phyloP scores from a whole-genome alignment of 2,888 invertebrate genomes.

The Drosophila percnosoma region DNA sequence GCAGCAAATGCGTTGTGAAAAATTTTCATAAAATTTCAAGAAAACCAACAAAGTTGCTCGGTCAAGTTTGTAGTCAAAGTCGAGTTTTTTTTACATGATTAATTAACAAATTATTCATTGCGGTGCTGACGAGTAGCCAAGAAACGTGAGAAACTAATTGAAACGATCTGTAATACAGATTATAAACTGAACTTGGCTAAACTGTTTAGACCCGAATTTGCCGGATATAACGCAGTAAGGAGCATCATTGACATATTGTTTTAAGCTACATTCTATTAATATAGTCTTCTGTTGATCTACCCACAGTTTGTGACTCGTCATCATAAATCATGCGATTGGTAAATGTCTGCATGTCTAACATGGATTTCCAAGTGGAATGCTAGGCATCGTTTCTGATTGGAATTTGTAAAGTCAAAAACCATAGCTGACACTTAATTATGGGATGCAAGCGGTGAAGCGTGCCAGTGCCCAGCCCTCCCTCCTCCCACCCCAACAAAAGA shows the following conservation, averaged over 20 bases:
- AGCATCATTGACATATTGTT: not conserved
- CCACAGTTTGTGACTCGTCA: slow-evolving; percentile 38
- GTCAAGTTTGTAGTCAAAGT: slow-evolving; percentile 44
- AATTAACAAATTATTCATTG: slow-evolving; percentile 82
- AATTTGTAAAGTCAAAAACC: slow-evolving; percentile 78
- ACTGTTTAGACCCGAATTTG: not conserved
- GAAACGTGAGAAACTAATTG: slow-evolving; percentile 65
- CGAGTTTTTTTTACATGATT: slow-evolving; percentile 67
- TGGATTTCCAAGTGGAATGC: slow-evolving; percentile 43
- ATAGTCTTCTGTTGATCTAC: slow-evolving; percentile 11
- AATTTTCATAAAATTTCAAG: slow-evolving; percentile 51
- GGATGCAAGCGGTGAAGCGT: slow-evolving; percentile 68
- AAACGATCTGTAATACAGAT: slow-evolving; percentile 1
- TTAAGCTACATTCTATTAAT: slow-evolving; percentile 22
- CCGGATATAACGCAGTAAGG: not conserved
- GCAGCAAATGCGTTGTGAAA: slow-evolving; percentile 60
- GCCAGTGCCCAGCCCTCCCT: slow-evolving; percentile 29
- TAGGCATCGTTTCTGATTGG: slow-evolving; percentile 62
- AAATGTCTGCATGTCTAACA: slow-evolving; percentile 32
- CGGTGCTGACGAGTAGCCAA: slow-evolving; percentile 16
- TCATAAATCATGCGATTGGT: slow-evolving; percentile 63
- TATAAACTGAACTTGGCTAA: not conserved
- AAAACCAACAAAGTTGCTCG: slow-evolving; percentile 49
- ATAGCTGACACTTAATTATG: slow-evolving; percentile 81
- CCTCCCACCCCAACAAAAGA: not conserved